These are phyloP conservation scores for Megaceryle torquata DNA, from an alignment of 2,113 vertebrate genomes.

Conservation along the genomic window DNA sequence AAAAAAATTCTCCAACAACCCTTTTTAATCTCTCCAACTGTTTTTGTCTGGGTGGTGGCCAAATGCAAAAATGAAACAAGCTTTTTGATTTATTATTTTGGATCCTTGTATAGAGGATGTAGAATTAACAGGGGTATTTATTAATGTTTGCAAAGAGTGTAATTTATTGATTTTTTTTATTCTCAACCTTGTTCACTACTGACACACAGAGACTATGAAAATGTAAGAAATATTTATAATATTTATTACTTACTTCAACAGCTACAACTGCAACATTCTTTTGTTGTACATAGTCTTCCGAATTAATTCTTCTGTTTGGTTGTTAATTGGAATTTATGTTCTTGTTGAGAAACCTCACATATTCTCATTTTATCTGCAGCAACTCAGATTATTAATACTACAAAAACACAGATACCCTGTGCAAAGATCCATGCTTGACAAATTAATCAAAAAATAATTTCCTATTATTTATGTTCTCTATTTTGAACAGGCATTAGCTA, in stretches of 20 bases:
- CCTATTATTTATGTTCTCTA: background rate
- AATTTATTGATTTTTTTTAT: conserved; percentile 49
- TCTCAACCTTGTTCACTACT: background rate
- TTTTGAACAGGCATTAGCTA: background rate
- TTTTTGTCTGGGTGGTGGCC: background rate
- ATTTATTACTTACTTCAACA: conserved; percentile 18
- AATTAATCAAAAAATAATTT: background rate
- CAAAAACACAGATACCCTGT: background rate
- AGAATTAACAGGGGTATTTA: conserved; percentile 34
- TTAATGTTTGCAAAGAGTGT: conserved; percentile 18
- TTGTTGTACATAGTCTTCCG: background rate
- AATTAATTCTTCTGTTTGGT: conserved; percentile 5
- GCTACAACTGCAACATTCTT: background rate
- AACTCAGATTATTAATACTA: conserved; percentile 9
- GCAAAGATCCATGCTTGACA: background rate
- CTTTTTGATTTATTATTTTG: conserved; percentile 17
- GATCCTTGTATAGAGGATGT: background rate
- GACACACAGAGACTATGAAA: conserved; percentile 3
- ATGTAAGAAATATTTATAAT: conserved; percentile 18
- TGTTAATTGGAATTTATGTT: conserved; percentile 44
- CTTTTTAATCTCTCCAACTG: background rate
- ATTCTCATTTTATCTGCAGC: conserved; percentile 8
- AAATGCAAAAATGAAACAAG: background rate
- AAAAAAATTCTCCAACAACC: background rate
- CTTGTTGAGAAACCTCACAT: background rate